These are phyloP conservation scores for Myzus persicae DNA, from an alignment of 1,140 invertebrate species.

Conservation along the genomic window DNA sequence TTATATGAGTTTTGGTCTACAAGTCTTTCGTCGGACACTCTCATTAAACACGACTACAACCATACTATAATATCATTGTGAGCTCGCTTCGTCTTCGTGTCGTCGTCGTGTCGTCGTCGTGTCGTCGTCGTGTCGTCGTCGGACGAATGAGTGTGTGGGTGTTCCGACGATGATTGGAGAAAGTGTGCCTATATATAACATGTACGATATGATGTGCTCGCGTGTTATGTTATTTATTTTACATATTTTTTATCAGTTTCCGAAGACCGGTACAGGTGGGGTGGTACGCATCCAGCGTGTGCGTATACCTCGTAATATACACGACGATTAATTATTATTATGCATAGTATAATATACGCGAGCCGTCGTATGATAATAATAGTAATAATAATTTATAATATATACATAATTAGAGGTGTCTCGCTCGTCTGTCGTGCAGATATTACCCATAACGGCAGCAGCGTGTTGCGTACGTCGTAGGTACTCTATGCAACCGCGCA, in stretches of 20 bases:
- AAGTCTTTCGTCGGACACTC: too few relatives aligned
- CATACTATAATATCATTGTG: too few relatives aligned
- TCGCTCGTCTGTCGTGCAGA: background rate
- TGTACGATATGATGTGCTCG: background rate
- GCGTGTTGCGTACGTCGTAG: background rate
- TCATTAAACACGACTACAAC: background rate
- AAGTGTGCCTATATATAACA: background rate
- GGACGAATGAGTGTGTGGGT: background rate
- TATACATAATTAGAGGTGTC: background rate
- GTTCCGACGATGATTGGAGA: slow-evolving; percentile 26
- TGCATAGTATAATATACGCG: too few relatives aligned
- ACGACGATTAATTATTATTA: too few relatives aligned
- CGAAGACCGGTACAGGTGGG: background rate
- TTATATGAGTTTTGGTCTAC: background rate
- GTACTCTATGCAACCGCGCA: background rate
- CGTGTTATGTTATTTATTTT: background rate
- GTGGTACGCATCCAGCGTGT: too few relatives aligned
- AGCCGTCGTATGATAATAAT: background rate
- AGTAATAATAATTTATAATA: too few relatives aligned
- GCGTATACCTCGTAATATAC: too few relatives aligned
- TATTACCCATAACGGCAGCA: background rate
- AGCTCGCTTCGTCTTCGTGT: background rate
- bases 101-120: background rate
- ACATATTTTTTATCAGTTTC: background rate
- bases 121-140: background rate